phyloP scores from a whole-genome alignment of 2,113 vertebrate species.

The Mola mola region DNA sequence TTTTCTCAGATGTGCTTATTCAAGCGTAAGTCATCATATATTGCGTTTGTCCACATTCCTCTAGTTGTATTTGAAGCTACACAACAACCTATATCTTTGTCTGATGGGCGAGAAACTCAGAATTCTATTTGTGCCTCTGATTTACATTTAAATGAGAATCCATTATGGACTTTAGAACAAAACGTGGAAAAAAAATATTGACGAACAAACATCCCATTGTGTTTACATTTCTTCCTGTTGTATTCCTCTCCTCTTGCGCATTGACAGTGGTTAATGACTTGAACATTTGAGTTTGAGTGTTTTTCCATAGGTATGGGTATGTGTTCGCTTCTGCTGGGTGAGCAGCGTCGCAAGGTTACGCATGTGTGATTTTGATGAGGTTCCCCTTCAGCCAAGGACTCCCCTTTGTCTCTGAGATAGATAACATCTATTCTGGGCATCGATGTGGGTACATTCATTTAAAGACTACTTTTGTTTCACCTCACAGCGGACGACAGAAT shows the following conservation, averaged over 20 bases:
- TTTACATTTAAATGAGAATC: constrained; percentile 63
- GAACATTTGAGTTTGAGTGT: constrained; percentile 44
- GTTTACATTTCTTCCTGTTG: too few relatives aligned
- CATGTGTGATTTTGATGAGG: constrained; percentile 68
- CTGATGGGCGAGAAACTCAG: neutral
- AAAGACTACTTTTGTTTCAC: constrained; percentile 73
- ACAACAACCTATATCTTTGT: too few relatives aligned
- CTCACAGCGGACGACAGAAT: constrained; percentile 54
- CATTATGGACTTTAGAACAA: constrained; percentile 39
- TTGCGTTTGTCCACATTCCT: too few relatives aligned
- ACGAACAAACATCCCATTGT: too few relatives aligned
- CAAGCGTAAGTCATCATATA: too few relatives aligned
- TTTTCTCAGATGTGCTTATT: too few relatives aligned
- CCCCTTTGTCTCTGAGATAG: constrained; percentile 69
- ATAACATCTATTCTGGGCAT: constrained; percentile 67
- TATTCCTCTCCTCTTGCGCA: neutral
- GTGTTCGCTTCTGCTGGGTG: constrained; percentile 17
- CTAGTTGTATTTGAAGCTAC: too few relatives aligned
- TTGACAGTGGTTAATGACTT: constrained; percentile 35
- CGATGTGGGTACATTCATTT: constrained; percentile 60
- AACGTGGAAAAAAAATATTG: too few relatives aligned
- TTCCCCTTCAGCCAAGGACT: constrained; percentile 72
- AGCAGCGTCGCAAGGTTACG: constrained; percentile 48
- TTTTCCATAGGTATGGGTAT: constrained; percentile 20
- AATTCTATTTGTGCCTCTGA: constrained; percentile 23